A percentile compares a stretch with the other conserved stretches of the same genome.
Evolutionary conservation across 2,888 invertebrate species (phyloP).

Genomic region (Sarcophaga variegata): DNA sequence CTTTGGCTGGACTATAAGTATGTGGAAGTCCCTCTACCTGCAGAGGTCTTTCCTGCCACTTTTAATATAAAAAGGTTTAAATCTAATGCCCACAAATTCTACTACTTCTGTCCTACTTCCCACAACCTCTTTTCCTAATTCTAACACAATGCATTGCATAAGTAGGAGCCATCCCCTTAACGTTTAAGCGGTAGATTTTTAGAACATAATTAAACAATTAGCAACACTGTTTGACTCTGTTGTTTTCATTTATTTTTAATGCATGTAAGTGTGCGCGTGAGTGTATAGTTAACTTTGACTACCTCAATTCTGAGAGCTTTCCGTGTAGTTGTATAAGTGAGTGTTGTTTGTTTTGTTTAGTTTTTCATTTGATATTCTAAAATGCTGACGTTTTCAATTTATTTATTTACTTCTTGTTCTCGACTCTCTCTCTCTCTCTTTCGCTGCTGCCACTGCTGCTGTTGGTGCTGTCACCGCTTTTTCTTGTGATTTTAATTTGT

Average conservation of each 20-base stretch:
- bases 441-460: no score
- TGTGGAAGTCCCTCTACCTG: no score
- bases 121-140: no score
- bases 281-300: neutral
- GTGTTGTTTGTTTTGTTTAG: conserved; percentile 30
- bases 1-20: no score
- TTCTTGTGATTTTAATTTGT: conserved; percentile 34
- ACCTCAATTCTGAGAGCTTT: conserved; percentile 4
- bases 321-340: neutral
- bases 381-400: conserved; percentile 65
- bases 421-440: conserved; percentile 1
- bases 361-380: conserved; percentile 49
- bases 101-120: no score
- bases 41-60: no score
- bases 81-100: no score
- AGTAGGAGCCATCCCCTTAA: no score
- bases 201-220: no score
- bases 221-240: neutral
- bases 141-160: no score
- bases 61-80: no score
- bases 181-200: no score
- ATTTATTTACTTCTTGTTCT: conserved; percentile 44
- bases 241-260: neutral
- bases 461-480: neutral
- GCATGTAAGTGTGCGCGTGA: neutral